Base-by-base conservation (phyloP, 2,797 vertebrate genomes). In the Lepus townsendii region DNA sequence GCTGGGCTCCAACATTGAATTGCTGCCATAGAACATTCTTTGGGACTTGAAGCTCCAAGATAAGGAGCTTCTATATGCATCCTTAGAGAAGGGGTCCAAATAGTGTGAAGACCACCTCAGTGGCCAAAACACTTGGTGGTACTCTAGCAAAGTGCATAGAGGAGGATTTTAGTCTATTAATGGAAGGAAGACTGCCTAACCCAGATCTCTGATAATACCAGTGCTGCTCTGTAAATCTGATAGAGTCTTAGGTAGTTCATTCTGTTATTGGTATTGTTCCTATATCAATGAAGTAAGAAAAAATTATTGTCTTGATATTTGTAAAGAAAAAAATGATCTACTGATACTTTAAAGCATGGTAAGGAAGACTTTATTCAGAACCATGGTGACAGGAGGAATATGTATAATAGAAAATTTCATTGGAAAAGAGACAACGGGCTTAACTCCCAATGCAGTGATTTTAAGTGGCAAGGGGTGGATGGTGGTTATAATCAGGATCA, bases 251-350 rank as follows among this genome's bases (percentile, higher is more conserved):
- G 30, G 79, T 77, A 85, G 79, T 73, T 27, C n/a, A 24, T 75
- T 84, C 68, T 84, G 17, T 65, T 73, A 78, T n/a, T 66, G 60
- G 13, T 69, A 50, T 73, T 93, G 47, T 50, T 93, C 38, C 32
- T 80, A 26, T 47, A 84, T 68, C 54, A 60, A 26, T 83, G 20
- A 90, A 95, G 30, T 77, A 88, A 82, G 77, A 35, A 32, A 89
- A 77, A 80, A 62, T 68, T 26, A 84, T 80, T 24, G 32, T 78
- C 89, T 80, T 71, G 79, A 91, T 63, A 71, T 47, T 60, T 27
- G 47, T 80, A 69, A 80, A 60, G 35, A 47, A 69, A 47, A 79
- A 89, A n/a, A 63, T 50, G 35, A 54, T 76, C 76, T 26, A 65
- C 27, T 66, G 60, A 57, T 20, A 75, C 14, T 54, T 83, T 57